These are phyloP conservation scores for Notocelia uddmanniana DNA, from an alignment of 2,888 invertebrate genomes.

Conservation along the genomic window DNA sequence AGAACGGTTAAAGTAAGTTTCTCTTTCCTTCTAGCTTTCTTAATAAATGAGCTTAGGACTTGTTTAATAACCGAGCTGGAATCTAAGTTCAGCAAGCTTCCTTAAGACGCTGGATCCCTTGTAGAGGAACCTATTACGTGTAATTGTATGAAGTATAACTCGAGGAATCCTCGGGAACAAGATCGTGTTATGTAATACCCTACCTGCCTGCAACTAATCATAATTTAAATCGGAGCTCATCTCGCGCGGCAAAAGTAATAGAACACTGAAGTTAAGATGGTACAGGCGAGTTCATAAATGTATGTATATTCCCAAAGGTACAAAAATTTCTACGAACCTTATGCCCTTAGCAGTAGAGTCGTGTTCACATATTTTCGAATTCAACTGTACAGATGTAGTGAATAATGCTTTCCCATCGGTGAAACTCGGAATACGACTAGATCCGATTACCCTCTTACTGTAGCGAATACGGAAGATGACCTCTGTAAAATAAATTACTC, in stretches of 20 bases:
- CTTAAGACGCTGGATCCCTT: not conserved
- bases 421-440: too few relatives aligned
- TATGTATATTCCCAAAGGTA: too few relatives aligned
- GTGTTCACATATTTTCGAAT: too few relatives aligned
- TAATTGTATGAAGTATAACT: conserved; percentile 24
- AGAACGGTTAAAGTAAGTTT: not conserved
- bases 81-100: not conserved
- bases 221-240: conserved; percentile 42
- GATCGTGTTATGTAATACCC: conserved; percentile 29
- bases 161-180: conserved; percentile 6
- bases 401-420: too few relatives aligned
- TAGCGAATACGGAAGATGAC: too few relatives aligned
- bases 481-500: too few relatives aligned
- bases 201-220: conserved; percentile 40
- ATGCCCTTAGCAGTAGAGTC: too few relatives aligned
- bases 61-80: not conserved
- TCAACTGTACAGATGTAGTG: too few relatives aligned
- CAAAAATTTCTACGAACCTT: too few relatives aligned
- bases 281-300: not conserved
- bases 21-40: not conserved
- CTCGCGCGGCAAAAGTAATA: conserved; percentile 13
- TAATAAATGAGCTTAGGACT: too few relatives aligned
- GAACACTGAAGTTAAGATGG: not conserved
- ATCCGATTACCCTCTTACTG: too few relatives aligned
- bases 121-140: conserved; percentile 7